Base-by-base conservation (phyloP, 1,140 invertebrate species). In the Philaenus spumarius region DNA sequence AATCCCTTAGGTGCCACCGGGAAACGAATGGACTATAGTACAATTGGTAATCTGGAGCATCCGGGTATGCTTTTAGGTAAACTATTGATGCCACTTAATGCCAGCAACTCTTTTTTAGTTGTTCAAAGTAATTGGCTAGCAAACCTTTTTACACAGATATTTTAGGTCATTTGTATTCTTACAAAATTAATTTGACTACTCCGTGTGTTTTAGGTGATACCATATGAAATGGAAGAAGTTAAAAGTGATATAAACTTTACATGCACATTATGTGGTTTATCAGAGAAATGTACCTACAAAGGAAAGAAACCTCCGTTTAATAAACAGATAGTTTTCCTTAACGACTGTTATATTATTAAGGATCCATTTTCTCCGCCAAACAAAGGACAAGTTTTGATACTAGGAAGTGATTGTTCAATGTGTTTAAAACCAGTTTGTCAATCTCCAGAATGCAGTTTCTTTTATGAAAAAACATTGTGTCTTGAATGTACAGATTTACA, bases 321-420 rank as follows among this genome's bases (percentile, higher is more conserved):
- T 12, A 78, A 79, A 59, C 70, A 75, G 26, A 69, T 84, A 7
- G 66, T 69, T 59, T 82, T 87, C 59, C 71, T 75, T 45, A 86
- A 88, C 70, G 80, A 88, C 11, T 83, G 80, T 59, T 94, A 86
- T 71, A 71, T 91, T 0, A 87, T 90, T 79, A 85, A 86, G 67
- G 89, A 93, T 77, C 90, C 90, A 2, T 93, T 93, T 67, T 80
- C 80, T 67, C 73, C 82, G 1, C 77, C 80, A 15, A 78, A 79
- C 59, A 82, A 77, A 69, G 81, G 80, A 26, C 81, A 89, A 72
- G 80, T 88, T 67, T 69, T 89, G 22, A 75, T 89, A 1, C 64
- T 93, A 6, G 90, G 90, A n/a, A 75, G 79, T 22, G 78, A 89
- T 67, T 94, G 90, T 73, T 69, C 71, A 40, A 64, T 77, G 1